Evolutionary conservation across 2,797 vertebrate species (phyloP).

Genomic region (Muscicapa striata): DNA sequence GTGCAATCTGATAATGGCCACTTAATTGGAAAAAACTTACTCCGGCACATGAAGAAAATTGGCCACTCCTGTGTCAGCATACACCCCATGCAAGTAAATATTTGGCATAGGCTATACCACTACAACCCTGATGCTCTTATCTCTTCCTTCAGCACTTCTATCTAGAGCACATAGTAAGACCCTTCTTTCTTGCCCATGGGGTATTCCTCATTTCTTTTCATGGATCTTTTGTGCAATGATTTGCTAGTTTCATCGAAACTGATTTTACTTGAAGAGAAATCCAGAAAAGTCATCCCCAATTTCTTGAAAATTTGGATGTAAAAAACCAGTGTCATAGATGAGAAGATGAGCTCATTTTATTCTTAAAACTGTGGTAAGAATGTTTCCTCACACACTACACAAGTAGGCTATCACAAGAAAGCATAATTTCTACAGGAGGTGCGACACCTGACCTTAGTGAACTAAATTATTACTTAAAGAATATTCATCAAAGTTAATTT

Average conservation of each 20-base stretch:
- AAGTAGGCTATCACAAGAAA: background rate
- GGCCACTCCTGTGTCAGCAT: background rate
- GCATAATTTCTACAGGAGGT: background rate
- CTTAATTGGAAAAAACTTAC: background rate
- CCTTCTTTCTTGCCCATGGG: background rate
- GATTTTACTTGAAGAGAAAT: background rate
- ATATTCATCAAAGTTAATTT: background rate
- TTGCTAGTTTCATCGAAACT: background rate
- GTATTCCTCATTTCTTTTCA: background rate
- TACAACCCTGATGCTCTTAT: background rate
- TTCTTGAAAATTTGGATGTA: background rate
- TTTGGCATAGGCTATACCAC: background rate
- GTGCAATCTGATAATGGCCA: background rate
- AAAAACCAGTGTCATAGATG: background rate
- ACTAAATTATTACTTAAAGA: background rate
- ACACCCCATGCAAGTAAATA: background rate
- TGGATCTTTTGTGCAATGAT: background rate
- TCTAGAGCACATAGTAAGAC: background rate
- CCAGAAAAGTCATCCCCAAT: background rate
- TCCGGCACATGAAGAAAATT: background rate
- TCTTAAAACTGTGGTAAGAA: background rate
- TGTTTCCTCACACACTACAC: background rate
- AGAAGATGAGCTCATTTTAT: background rate
- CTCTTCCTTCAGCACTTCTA: background rate
- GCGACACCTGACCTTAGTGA: background rate